Percentiles rank a stretch among this genome's conserved stretches.
Conservation (phyloP, 2,888 invertebrate genomes). For the Caenorhabditis macrosperma region DNA sequence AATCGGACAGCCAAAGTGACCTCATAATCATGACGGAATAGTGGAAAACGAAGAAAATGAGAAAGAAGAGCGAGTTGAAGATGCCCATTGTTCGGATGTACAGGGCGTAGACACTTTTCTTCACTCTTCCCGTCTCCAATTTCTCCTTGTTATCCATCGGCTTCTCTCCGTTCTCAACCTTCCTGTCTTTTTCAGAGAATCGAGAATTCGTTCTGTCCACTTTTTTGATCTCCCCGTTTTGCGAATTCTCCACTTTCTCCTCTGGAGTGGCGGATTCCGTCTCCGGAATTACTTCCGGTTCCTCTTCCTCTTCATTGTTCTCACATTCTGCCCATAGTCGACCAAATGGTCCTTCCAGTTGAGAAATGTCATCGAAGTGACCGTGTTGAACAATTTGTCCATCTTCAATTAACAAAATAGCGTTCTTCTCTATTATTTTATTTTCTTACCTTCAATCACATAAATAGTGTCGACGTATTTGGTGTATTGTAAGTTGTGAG, state of each 20-base stretch:
- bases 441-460: conserved; percentile 86
- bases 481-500: conserved; percentile 91
- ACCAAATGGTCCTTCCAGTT: conserved; percentile 45
- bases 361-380: conserved; percentile 39
- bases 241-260: background rate
- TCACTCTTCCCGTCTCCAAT: conserved; percentile 89
- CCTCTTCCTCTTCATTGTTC: conserved; percentile 12
- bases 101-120: conserved; percentile 90
- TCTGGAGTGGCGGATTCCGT: conserved; percentile 22
- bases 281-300: conserved; percentile 8
- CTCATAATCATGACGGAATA: conserved; percentile 50
- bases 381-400: conserved; percentile 56
- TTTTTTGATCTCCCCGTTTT: conserved; percentile 16
- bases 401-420: too few species aligned
- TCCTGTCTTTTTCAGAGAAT: conserved; percentile 36
- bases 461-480: conserved; percentile 91
- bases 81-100: conserved; percentile 90
- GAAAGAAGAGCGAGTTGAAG: conserved; percentile 84
- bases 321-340: conserved; percentile 44
- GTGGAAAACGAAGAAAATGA: conserved; percentile 86
- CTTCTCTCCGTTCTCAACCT: background rate
- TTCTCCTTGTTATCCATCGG: conserved; percentile 85
- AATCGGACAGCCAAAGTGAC: conserved; percentile 62
- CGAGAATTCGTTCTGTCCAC: conserved; percentile 23
- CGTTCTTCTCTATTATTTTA: too few species aligned